phyloP scores from a whole-genome alignment of 1,140 invertebrate genomes.

The Temnothorax nylanderi region DNA sequence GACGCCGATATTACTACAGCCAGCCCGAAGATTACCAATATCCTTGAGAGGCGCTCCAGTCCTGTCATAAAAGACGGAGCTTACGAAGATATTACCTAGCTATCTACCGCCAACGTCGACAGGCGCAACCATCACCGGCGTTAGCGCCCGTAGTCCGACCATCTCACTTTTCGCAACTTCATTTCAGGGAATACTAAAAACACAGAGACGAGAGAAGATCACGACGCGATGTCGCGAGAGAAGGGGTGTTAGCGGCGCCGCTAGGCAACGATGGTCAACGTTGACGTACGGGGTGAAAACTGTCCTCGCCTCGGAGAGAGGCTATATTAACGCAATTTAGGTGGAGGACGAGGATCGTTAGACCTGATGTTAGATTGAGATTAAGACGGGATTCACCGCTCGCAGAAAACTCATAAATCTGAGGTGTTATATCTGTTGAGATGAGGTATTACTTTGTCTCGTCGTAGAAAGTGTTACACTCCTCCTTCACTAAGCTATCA shows the following conservation, averaged over 20 bases:
- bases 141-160: constrained; percentile 55
- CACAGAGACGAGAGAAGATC: constrained; percentile 72
- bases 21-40: constrained; percentile 85
- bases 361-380: constrained; percentile 33
- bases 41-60: constrained; percentile 84
- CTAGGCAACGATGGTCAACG: constrained; percentile 1
- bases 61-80: constrained; percentile 85
- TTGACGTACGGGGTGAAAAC: constrained; percentile 2
- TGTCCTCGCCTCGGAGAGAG: background rate
- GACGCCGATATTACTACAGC: constrained; percentile 83
- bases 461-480: constrained; percentile 1
- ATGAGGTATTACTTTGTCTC: constrained; percentile 51
- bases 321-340: constrained; percentile 47
- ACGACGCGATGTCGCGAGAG: constrained; percentile 9
- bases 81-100: constrained; percentile 84
- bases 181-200: constrained; percentile 82
- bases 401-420: constrained; percentile 47
- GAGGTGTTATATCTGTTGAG: constrained; percentile 12
- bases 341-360: constrained; percentile 9
- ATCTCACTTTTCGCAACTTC: constrained; percentile 82
- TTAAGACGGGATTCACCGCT: constrained; percentile 20
- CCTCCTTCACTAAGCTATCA: background rate
- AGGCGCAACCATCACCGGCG: constrained; percentile 53
- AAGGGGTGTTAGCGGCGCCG: constrained; percentile 42
- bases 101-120: constrained; percentile 67